Evolutionary conservation across 2,888 invertebrate genomes (phyloP).

Genomic region (Eurytoma adleriae): DNA sequence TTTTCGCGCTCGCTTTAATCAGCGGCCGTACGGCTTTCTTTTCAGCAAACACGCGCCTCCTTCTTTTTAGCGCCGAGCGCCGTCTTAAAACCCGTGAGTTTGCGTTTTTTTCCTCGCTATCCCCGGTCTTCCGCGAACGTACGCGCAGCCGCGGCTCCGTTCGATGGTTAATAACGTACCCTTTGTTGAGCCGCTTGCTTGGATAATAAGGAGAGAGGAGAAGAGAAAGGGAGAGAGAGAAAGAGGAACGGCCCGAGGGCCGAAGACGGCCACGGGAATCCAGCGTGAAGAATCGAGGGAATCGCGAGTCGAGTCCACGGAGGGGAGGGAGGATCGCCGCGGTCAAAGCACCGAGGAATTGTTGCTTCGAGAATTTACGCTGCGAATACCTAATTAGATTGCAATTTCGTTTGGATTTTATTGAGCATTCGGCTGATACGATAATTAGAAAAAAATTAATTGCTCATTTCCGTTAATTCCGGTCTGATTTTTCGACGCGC

Average conservation of each 20-base stretch:
- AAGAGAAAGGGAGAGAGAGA: background rate
- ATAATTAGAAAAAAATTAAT: too few species aligned
- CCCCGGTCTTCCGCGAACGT: background rate
- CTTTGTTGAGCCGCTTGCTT: constrained; percentile 62
- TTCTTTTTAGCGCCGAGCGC: constrained; percentile 7
- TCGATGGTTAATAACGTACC: constrained; percentile 63
- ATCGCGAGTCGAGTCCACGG: constrained; percentile 7
- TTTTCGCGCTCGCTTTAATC: background rate
- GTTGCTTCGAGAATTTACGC: too few species aligned
- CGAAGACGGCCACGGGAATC: constrained; percentile 1
- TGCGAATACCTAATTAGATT: too few species aligned
- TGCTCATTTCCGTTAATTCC: too few species aligned
- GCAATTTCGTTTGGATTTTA: too few species aligned
- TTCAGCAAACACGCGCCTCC: constrained; percentile 7
- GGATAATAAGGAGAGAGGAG: constrained; percentile 44
- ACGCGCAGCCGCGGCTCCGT: background rate
- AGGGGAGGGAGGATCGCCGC: background rate
- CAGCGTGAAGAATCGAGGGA: constrained; percentile 35
- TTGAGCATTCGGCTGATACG: too few species aligned
- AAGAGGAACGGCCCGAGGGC: constrained; percentile 8
- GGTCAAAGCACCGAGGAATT: too few species aligned
- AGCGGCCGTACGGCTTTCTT: too few species aligned
- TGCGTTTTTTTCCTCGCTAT: constrained; percentile 49
- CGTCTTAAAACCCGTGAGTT: constrained; percentile 56
- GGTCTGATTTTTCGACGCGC: too few species aligned